These are phyloP conservation scores for Drosophila ezoana DNA, from an alignment of 2,888 invertebrate species.

Conservation along the genomic window DNA sequence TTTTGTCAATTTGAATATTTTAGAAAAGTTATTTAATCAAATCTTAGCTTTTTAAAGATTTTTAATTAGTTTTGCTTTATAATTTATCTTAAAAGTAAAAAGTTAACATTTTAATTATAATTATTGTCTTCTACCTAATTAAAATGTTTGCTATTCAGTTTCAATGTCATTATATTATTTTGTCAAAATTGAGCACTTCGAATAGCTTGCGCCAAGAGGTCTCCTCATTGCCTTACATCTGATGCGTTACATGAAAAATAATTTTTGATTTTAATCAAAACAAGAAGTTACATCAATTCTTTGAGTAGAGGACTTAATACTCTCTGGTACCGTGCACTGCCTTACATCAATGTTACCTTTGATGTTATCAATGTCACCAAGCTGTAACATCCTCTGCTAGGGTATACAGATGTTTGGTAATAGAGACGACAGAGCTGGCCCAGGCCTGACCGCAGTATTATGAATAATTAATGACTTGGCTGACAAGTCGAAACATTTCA, in stretches of 20 bases:
- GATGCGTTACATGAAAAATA: background rate
- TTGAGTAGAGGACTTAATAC: background rate
- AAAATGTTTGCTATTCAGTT: slow-evolving; percentile 11
- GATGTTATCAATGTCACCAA: background rate
- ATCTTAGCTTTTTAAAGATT: slow-evolving; percentile 8
- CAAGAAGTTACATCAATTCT: background rate
- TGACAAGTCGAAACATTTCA: slow-evolving; percentile 61
- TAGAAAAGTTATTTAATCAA: slow-evolving; percentile 14
- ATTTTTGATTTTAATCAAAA: slow-evolving; percentile 31
- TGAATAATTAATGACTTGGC: slow-evolving; percentile 76
- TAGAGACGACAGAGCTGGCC: slow-evolving; percentile 1
- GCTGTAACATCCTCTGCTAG: background rate
- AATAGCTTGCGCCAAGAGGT: slow-evolving; percentile 12
- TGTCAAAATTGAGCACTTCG: background rate
- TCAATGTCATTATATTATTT: slow-evolving; percentile 1
- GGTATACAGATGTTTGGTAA: slow-evolving; percentile 9
- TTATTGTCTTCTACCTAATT: slow-evolving; percentile 21
- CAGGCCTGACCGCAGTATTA: slow-evolving; percentile 50
- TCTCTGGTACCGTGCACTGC: background rate
- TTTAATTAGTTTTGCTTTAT: slow-evolving; percentile 32
- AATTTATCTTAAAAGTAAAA: slow-evolving; percentile 4
- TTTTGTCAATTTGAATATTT: background rate
- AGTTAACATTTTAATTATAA: slow-evolving; percentile 11
- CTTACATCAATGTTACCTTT: background rate
- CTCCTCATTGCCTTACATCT: slow-evolving; percentile 3